Percentiles rank a stretch among this genome's conserved stretches.
Conservation (phyloP, 2,888 invertebrate genomes). For the Brachyptera putata region DNA sequence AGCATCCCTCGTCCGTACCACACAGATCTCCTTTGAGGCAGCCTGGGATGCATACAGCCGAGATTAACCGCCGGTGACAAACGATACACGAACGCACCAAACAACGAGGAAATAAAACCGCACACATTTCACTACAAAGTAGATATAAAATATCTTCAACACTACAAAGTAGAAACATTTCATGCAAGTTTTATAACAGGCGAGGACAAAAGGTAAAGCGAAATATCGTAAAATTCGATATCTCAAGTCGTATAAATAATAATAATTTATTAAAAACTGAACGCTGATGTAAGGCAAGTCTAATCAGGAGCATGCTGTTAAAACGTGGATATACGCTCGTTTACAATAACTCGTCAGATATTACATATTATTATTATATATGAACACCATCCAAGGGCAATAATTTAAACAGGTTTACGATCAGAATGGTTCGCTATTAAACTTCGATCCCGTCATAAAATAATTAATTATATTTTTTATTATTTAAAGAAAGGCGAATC, state of each 20-base stretch:
- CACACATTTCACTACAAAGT: not conserved
- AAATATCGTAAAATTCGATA: slow-evolving; percentile 20
- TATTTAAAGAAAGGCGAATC: not conserved
- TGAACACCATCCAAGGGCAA: not conserved
- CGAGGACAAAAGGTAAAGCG: slow-evolving; percentile 18
- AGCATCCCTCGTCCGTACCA: slow-evolving; percentile 1
- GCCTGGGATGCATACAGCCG: too few relatives aligned
- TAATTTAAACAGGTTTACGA: slow-evolving; percentile 10
- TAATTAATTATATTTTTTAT: slow-evolving; percentile 5
- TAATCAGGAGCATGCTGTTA: too few relatives aligned
- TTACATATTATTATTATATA: not conserved
- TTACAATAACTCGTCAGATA: slow-evolving; percentile 8
- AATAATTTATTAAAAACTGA: not conserved
- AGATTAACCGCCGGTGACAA: too few relatives aligned
- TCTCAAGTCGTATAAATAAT: not conserved
- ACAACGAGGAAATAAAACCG: not conserved
- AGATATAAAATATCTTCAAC: too few relatives aligned
- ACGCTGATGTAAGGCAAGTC: not conserved
- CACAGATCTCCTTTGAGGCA: not conserved
- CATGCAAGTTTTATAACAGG: slow-evolving; percentile 21
- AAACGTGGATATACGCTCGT: too few relatives aligned
- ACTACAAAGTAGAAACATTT: slow-evolving; percentile 21
- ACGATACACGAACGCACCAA: too few relatives aligned
- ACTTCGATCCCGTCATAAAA: not conserved
- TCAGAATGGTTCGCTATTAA: not conserved